Evolutionary conservation across 2,888 invertebrate species (phyloP).

Genomic region (Perizoma flavofasciatum): DNA sequence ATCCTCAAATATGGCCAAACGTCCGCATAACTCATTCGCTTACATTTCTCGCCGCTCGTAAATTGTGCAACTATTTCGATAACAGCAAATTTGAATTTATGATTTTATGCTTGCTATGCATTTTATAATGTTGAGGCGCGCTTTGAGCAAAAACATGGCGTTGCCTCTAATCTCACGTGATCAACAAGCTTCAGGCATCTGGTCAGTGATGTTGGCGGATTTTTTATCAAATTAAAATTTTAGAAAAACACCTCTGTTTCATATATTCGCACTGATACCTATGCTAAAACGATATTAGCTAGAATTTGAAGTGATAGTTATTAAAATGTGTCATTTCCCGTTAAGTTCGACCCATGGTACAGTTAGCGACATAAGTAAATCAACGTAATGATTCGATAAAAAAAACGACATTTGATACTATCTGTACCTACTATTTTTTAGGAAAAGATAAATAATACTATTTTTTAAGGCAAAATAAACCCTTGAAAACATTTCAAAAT

Average conservation of each 20-base stretch:
- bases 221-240: background rate
- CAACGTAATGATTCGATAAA: too few relatives aligned
- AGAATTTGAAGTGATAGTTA: too few relatives aligned
- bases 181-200: constrained; percentile 59
- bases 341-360: too few relatives aligned
- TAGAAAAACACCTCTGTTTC: background rate
- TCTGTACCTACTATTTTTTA: too few relatives aligned
- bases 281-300: too few relatives aligned
- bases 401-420: too few relatives aligned
- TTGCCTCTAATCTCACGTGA: constrained; percentile 73
- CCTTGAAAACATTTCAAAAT: background rate
- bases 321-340: too few relatives aligned
- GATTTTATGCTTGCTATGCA: constrained; percentile 63
- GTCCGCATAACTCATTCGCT: constrained; percentile 64
- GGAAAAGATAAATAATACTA: too few relatives aligned
- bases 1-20: constrained; percentile 28
- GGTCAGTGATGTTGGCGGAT: background rate
- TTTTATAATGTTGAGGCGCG: constrained; percentile 69
- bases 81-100: constrained; percentile 79
- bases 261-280: too few relatives aligned
- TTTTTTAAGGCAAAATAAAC: too few relatives aligned
- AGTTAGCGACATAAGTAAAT: too few relatives aligned
- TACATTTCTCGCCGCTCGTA: constrained; percentile 68
- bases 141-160: constrained; percentile 66
- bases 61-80: constrained; percentile 78